Evolutionary conservation across 2,888 invertebrate genomes (phyloP).

Genomic region (Lepidocyrtinus sp.): DNA sequence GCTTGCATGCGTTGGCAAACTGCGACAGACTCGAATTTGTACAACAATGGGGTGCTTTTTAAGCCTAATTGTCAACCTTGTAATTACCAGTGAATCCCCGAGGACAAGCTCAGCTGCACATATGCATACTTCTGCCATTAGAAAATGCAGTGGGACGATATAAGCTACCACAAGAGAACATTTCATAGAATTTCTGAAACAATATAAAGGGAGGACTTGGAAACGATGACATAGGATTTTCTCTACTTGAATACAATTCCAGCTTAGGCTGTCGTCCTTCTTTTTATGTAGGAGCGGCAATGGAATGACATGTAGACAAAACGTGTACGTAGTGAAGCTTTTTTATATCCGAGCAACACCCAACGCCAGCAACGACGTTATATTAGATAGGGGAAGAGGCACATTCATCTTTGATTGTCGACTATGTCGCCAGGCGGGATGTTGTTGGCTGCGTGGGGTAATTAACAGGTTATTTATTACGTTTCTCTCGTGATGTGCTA

Average conservation of each 20-base stretch:
- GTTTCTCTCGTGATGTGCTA: slow-evolving; percentile 55
- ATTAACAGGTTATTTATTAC: slow-evolving; percentile 62
- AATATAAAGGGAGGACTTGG: too few relatives aligned
- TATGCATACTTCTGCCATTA: background rate
- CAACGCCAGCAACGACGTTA: background rate
- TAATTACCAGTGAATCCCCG: slow-evolving; percentile 40
- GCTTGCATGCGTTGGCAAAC: too few relatives aligned
- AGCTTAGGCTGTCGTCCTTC: background rate
- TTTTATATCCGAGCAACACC: background rate
- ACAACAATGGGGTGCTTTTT: slow-evolving; percentile 45
- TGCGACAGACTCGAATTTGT: background rate
- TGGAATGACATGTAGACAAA: slow-evolving; percentile 2
- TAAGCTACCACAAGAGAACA: background rate
- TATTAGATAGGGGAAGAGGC: slow-evolving; percentile 4
- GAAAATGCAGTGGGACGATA: slow-evolving; percentile 1
- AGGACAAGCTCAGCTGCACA: background rate
- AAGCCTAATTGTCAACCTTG: slow-evolving; percentile 56
- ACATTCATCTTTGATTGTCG: slow-evolving; percentile 60
- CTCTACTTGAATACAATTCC: slow-evolving; percentile 43
- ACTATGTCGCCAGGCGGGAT: slow-evolving; percentile 59
- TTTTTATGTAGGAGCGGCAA: background rate
- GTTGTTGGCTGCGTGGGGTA: slow-evolving; percentile 57
- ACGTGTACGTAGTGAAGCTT: background rate
- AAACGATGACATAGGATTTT: slow-evolving; percentile 48
- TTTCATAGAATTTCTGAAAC: slow-evolving; percentile 7